These are phyloP conservation scores for Monomorium pharaonis DNA, from an alignment of 1,140 invertebrate genomes.

Conservation along the genomic window DNA sequence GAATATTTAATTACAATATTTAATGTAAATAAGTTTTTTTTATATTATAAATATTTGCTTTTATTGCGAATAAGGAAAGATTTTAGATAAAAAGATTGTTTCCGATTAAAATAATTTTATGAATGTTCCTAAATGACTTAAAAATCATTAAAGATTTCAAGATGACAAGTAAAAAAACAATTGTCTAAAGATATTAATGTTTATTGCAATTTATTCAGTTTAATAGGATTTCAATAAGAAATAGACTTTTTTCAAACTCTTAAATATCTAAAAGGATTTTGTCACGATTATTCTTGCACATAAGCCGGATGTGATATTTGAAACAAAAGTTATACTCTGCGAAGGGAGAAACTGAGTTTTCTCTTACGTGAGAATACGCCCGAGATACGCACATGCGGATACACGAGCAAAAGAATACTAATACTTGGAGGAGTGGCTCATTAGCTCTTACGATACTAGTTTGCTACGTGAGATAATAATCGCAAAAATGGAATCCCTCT, in stretches of 20 bases:
- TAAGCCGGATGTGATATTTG: conserved; percentile 5
- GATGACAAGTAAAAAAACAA: background rate
- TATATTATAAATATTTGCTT: background rate
- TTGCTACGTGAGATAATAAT: conserved; percentile 29
- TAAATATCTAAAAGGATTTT: background rate
- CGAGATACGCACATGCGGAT: conserved; percentile 36
- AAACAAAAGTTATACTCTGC: background rate
- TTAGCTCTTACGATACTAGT: conserved; percentile 42
- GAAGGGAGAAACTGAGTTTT: background rate
- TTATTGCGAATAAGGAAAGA: background rate
- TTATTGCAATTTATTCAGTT: background rate
- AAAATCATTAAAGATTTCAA: background rate
- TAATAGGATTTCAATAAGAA: background rate
- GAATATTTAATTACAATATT: background rate
- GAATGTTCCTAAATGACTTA: background rate
- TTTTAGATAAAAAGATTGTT: background rate
- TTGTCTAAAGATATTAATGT: background rate
- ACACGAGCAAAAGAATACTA: conserved; percentile 47
- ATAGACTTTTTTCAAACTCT: background rate
- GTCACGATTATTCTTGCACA: background rate
- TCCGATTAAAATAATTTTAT: background rate
- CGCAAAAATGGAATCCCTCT: background rate
- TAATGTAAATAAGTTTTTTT: background rate
- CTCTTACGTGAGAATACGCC: conserved; percentile 25
- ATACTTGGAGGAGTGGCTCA: conserved; percentile 47